Percentiles rank a stretch among this genome's conserved stretches.
These are phyloP conservation scores for Hiodon tergisus DNA, from an alignment of 2,113 vertebrate genomes.

Conservation along the genomic window DNA sequence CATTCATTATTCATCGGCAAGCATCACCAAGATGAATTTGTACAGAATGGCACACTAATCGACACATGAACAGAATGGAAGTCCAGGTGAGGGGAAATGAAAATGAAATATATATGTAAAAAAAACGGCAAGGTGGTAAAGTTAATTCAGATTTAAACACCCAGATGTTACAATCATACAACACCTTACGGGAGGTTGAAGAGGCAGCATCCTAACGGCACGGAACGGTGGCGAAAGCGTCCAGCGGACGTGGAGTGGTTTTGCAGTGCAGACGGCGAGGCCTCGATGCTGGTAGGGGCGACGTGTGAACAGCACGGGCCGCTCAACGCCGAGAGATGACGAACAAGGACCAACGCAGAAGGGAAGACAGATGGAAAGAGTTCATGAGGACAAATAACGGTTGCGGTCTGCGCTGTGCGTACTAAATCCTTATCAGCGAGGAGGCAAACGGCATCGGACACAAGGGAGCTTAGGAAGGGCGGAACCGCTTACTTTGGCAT, in stretches of 20 bases:
- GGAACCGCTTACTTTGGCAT: no score
- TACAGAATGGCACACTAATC: constrained; percentile 14
- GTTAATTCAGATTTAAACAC: constrained; percentile 10
- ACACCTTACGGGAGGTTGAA: not conserved
- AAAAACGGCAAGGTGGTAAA: not conserved
- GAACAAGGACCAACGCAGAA: not conserved
- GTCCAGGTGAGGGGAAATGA: not conserved
- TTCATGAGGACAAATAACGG: no score
- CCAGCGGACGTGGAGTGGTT: no score
- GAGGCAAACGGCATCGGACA: no score
- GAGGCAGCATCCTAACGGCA: not conserved
- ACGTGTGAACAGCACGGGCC: no score
- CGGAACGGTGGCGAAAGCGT: not conserved
- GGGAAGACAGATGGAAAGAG: not conserved
- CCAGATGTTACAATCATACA: not conserved
- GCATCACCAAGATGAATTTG: constrained; percentile 19
- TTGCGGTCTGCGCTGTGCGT: no score
- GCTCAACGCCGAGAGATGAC: no score
- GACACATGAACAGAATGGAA: constrained; percentile 12
- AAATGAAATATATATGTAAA: not conserved
- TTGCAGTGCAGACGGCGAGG: not conserved
- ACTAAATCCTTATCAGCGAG: no score
- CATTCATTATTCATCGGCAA: constrained; percentile 15
- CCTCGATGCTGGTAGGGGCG: no score
- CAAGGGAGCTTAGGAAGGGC: no score